Evolutionary conservation across 92 coral and sea anemone genomes (phyloP), one percentile per base, ranked within the genome.

Genomic region (Porites rus): DNA sequence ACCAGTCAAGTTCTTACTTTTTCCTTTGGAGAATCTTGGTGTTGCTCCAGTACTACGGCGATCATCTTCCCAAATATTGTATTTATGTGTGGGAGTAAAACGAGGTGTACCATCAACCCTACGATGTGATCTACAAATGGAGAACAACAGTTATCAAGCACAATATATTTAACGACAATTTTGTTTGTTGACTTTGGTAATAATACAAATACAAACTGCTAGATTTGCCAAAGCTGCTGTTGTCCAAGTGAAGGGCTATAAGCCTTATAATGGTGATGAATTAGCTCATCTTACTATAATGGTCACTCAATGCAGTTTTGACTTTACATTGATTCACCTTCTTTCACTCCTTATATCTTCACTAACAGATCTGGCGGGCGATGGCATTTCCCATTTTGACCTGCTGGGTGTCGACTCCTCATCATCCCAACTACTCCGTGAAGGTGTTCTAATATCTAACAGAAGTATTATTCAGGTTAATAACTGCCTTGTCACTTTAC

Each of bases 11-110:
- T 2, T 38, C 95, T 73, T 74, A 97, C 99, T 89, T 93, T 90
- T 97, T 63, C 98, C 99, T 78, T 90, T 90, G 4, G 98, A 94
- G 59, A 93, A 93, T 84, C 99, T 92, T 64, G 99, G 99, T 14
- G 99, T 97, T 11, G 94, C 98, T 21, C 98, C 98, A 54, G 95
- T 90, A 70, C 87, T 89, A 25, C 75, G 84, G 43, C 98, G 90
- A 67, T 97, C 97, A 84, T 94, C 96, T 58, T 98, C 99, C 99
- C 99, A 97, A 50, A 77, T 84, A 79, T 97, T 97, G 88, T 97
- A 97, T 65, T 97, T 97, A 43, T 97, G 90, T 38, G 99, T 97
- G 21, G 99, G 99, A 50, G 99, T 97, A 78, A 97, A 93, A 56
- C 94, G 92, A 64, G 99, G 99, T 22, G 97, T 97, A 54, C 93